Evolutionary conservation across 92 coral and sea anemone species (phyloP).

Genomic region (Palythoa grandis): DNA sequence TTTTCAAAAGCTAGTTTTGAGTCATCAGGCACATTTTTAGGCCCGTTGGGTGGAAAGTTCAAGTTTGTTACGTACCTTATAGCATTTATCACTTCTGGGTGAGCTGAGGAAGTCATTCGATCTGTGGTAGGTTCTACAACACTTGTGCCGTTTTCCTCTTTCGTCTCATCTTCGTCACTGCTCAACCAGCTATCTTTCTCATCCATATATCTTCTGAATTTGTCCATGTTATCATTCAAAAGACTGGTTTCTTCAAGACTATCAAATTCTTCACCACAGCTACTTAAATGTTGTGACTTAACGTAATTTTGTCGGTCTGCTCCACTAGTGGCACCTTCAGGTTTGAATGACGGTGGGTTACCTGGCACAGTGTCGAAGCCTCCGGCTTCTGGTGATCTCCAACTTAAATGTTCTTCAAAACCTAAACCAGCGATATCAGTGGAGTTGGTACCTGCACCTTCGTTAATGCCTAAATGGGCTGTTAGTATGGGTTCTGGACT

Average conservation of each 20-base stretch:
- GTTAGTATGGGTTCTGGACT: not conserved
- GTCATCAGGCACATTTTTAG: not conserved
- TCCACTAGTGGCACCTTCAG: not conserved
- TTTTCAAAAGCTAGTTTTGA: not conserved
- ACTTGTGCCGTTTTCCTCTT: slow-evolving; percentile 22
- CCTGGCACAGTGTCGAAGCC: not conserved
- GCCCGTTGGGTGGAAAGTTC: not conserved
- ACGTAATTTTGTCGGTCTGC: not conserved
- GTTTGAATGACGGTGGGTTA: not conserved
- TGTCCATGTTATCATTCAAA: slow-evolving; percentile 27
- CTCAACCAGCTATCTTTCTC: slow-evolving; percentile 88
- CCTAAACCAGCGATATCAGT: not conserved
- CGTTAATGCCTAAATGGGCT: not conserved
- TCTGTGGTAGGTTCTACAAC: not conserved
- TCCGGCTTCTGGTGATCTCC: not conserved
- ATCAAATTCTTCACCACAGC: slow-evolving; percentile 37
- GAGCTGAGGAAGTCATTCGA: slow-evolving; percentile 6
- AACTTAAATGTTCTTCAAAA: not conserved
- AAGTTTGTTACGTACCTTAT: slow-evolving; percentile 30
- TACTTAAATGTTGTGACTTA: not conserved
- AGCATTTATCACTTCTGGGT: slow-evolving; percentile 40
- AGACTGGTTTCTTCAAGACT: slow-evolving; percentile 39
- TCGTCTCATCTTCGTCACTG: slow-evolving; percentile 66
- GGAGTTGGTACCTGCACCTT: not conserved
- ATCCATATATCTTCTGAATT: slow-evolving; percentile 51